Conservation (phyloP, 1,140 invertebrate species). For the Sesamia nonagrioides region DNA sequence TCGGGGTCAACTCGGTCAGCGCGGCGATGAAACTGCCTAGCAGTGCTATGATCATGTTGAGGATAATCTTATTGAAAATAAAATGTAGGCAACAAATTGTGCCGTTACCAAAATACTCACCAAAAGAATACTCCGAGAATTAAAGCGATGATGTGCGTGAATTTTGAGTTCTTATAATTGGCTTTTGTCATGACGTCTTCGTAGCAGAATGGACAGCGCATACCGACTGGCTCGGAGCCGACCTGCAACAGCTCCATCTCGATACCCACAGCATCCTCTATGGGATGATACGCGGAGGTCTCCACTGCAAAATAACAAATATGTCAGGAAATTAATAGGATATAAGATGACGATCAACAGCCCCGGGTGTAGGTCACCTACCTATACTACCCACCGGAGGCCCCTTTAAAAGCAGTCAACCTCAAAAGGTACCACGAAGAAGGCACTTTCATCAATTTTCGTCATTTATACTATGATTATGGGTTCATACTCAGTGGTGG, state of each 20-base stretch:
- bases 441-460: too few species aligned
- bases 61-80: background rate
- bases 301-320: constrained; percentile 72
- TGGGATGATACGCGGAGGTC: constrained; percentile 71
- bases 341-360: background rate
- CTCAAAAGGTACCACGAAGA: too few species aligned
- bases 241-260: constrained; percentile 82
- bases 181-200: constrained; percentile 83
- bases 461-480: too few species aligned
- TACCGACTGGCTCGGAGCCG: constrained; percentile 81
- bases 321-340: background rate
- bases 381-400: too few species aligned
- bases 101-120: constrained; percentile 59
- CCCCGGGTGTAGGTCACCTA: too few species aligned
- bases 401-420: too few species aligned
- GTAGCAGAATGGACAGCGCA: constrained; percentile 78
- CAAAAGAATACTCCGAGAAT: constrained; percentile 77
- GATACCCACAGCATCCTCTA: constrained; percentile 72
- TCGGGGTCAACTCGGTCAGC: background rate
- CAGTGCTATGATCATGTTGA: too few species aligned
- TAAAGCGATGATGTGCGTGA: constrained; percentile 74
- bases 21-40: background rate
- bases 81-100: background rate
- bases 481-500: too few species aligned
- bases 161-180: constrained; percentile 68